phyloP scores from a whole-genome alignment of 2,888 invertebrate species.

The Schizaphis graminum region DNA sequence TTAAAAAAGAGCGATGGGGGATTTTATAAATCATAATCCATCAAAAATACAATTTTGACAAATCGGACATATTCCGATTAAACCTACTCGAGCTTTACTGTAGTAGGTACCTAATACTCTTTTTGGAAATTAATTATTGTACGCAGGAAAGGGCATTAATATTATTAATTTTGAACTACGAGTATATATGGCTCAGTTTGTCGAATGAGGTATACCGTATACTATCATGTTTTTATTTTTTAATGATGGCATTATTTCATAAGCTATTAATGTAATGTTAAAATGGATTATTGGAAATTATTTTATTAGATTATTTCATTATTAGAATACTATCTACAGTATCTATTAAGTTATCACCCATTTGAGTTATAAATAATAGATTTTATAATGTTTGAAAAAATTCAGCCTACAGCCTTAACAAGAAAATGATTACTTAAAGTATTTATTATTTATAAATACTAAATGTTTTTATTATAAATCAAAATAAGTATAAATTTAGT shows the following conservation, averaged over 20 bases:
- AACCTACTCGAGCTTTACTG: no score
- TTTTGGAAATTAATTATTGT: background rate
- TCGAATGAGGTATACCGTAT: background rate
- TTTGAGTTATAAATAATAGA: background rate
- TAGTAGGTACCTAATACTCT: background rate
- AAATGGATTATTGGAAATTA: background rate
- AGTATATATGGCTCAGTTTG: background rate
- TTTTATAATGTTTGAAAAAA: background rate
- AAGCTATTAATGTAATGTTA: background rate
- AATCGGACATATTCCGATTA: conserved; percentile 15
- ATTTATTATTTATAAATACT: background rate
- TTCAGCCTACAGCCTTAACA: background rate
- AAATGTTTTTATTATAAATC: background rate
- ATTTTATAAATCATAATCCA: conserved; percentile 40
- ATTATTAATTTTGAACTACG: conserved; percentile 10
- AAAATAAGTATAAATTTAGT: background rate
- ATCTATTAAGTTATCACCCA: background rate
- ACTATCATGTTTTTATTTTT: background rate
- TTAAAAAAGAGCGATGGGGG: conserved; percentile 39
- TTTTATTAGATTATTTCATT: background rate
- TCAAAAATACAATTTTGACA: conserved; percentile 32
- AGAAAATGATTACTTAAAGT: background rate
- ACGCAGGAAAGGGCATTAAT: conserved; percentile 4
- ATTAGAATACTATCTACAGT: background rate
- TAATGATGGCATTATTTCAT: background rate